Evolutionary conservation across 2,113 vertebrate genomes (phyloP).

Genomic region (Gymnorhina tibicen): DNA sequence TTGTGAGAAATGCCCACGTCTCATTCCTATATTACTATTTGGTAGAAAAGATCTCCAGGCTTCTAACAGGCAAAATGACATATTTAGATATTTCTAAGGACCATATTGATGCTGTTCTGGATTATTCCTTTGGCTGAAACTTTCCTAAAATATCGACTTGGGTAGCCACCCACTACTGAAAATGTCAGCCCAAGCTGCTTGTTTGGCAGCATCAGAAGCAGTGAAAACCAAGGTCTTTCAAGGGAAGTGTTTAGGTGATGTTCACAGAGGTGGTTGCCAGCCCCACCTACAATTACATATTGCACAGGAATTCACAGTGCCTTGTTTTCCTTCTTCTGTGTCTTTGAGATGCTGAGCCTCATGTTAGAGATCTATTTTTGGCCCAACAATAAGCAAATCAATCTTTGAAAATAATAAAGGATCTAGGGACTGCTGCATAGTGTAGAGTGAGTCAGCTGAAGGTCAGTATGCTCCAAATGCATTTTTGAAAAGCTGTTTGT

Average conservation of each 20-base stretch:
- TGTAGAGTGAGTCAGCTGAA: neutral
- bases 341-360: neutral
- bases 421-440: neutral
- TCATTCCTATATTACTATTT: neutral
- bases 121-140: neutral
- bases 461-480: neutral
- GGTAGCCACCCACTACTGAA: neutral
- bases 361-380: neutral
- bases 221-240: neutral
- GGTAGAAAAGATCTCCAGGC: neutral
- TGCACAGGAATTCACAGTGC: neutral
- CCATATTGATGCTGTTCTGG: neutral
- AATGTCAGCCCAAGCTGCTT: neutral
- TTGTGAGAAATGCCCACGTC: neutral
- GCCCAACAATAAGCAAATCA: neutral
- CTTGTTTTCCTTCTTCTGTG: neutral
- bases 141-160: neutral
- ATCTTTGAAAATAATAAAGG: neutral
- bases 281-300: neutral
- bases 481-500: neutral
- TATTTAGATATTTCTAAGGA: neutral
- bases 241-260: neutral
- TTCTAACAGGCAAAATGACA: neutral
- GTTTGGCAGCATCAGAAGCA: neutral
- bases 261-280: neutral